Percentiles rank a stretch among this genome's conserved stretches.
Conservation (phyloP, 2,797 vertebrate genomes). For the Ataeniobius toweri region DNA sequence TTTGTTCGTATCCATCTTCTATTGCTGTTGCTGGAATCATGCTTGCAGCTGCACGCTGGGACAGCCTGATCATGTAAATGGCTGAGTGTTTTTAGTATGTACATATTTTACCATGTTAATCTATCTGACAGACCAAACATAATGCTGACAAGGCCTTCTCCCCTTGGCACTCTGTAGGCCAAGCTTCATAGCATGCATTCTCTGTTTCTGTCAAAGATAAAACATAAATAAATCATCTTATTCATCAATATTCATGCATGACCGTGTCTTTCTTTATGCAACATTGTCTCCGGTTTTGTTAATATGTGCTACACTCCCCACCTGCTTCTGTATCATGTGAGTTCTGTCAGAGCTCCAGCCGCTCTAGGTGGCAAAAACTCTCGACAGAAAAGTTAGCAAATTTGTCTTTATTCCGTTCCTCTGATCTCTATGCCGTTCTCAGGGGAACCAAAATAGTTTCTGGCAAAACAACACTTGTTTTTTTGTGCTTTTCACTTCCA, state of each 20-base stretch:
- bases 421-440: slow-evolving; percentile 45
- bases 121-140: slow-evolving; percentile 62
- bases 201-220: slow-evolving; percentile 48
- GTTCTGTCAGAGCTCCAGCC: slow-evolving; percentile 21
- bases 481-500: slow-evolving; percentile 39
- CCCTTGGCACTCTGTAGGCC: slow-evolving; percentile 47
- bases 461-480: slow-evolving; percentile 65
- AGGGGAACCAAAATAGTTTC: slow-evolving; percentile 40
- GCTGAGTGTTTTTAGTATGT: slow-evolving; percentile 70
- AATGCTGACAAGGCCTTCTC: slow-evolving; percentile 65
- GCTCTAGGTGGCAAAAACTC: slow-evolving; percentile 45
- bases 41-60: slow-evolving; percentile 42
- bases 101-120: slow-evolving; percentile 77
- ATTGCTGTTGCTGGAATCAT: slow-evolving; percentile 31
- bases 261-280: slow-evolving; percentile 28
- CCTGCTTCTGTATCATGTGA: background rate
- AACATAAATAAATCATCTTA: slow-evolving; percentile 63
- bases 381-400: slow-evolving; percentile 41
- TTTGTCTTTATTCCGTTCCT: slow-evolving; percentile 50
- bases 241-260: slow-evolving; percentile 61
- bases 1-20: slow-evolving; percentile 30
- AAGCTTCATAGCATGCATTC: slow-evolving; percentile 29
- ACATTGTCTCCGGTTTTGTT: slow-evolving; percentile 52
- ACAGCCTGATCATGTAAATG: slow-evolving; percentile 65
- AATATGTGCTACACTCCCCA: slow-evolving; percentile 17